Percentiles rank a stretch among this genome's conserved stretches.
These are phyloP conservation scores for Ophthalmolycus amberensis DNA, from an alignment of 2,113 vertebrate genomes.

Conservation along the genomic window DNA sequence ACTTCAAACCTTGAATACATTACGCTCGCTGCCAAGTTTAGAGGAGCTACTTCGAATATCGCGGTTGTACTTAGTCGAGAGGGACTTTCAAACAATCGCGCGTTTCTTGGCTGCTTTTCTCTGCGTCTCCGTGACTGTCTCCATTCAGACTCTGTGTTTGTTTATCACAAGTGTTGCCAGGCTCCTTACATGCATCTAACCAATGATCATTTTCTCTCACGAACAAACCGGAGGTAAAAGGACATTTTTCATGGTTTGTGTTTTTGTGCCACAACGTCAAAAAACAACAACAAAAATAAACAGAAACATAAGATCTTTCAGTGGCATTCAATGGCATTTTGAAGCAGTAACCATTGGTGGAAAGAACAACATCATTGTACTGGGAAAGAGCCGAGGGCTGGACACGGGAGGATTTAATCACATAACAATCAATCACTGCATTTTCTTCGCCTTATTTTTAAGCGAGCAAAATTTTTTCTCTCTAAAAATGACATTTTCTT, in stretches of 20 bases:
- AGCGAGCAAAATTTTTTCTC: background rate
- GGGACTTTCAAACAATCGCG: conserved; percentile 4
- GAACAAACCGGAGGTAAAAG: conserved; percentile 57
- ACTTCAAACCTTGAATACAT: conserved; percentile 10
- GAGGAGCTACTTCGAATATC: conserved; percentile 14
- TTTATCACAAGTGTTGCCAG: conserved; percentile 56
- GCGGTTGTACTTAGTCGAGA: conserved; percentile 16
- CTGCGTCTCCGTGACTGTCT: conserved; percentile 8
- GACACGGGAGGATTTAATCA: conserved; percentile 31
- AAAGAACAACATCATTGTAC: conserved; percentile 29
- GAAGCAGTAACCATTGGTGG: conserved; percentile 39
- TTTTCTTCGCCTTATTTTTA: background rate
- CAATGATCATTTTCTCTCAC: conserved; percentile 43
- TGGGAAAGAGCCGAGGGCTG: conserved; percentile 5
- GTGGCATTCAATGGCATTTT: conserved; percentile 64
- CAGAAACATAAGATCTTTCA: conserved; percentile 55
- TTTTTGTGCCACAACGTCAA: conserved; percentile 42
- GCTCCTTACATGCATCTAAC: conserved; percentile 28
- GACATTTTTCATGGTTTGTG: conserved; percentile 65
- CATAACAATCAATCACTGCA: conserved; percentile 18
- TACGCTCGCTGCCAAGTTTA: conserved; percentile 37
- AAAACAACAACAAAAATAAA: background rate
- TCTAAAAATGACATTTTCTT: background rate
- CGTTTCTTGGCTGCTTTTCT: conserved; percentile 34
- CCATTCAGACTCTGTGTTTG: conserved; percentile 42